These are phyloP conservation scores for Drosophila simulans DNA, from an alignment of 1,140 invertebrate genomes.

Conservation along the genomic window DNA sequence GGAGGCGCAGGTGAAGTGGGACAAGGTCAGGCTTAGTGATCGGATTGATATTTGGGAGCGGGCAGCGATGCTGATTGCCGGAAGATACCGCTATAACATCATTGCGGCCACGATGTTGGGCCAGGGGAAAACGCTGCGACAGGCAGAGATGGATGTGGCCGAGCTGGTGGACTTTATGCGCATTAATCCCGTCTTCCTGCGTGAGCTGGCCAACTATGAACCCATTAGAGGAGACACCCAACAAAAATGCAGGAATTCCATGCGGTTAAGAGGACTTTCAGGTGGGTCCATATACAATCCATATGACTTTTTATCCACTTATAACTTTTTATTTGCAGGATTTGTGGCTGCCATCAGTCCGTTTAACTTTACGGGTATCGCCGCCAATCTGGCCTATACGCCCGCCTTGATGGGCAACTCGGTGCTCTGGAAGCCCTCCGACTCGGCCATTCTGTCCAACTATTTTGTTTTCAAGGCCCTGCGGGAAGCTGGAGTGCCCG, in stretches of 20 bases:
- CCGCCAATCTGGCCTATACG: constrained; percentile 97
- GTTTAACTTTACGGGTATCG: constrained; percentile 99
- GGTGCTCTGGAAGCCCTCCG: constrained; percentile 99
- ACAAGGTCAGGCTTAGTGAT: constrained; percentile 91
- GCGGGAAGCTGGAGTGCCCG: constrained; percentile 95
- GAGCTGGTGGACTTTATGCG: constrained; percentile 98
- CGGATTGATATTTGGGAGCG: constrained; percentile 91
- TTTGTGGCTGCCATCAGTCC: constrained; percentile 99
- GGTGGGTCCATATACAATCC: neutral
- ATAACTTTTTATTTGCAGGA: constrained; percentile 88
- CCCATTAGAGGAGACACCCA: constrained; percentile 92
- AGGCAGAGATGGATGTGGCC: constrained; percentile 98
- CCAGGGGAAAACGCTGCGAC: constrained; percentile 96
- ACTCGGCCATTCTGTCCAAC: constrained; percentile 98
- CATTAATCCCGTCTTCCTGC: constrained; percentile 96
- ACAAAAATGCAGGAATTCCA: constrained; percentile 88
- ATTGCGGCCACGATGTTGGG: constrained; percentile 99
- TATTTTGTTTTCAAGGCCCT: constrained; percentile 97
- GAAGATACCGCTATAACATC: constrained; percentile 92
- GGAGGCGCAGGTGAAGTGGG: constrained; percentile 93
- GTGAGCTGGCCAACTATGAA: constrained; percentile 89
- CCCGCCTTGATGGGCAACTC: constrained; percentile 99
- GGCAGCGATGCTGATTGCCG: constrained; percentile 95
- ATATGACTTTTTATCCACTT: neutral
- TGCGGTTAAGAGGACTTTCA: constrained; percentile 90